These are phyloP conservation scores for Esperia sulphurella DNA, from an alignment of 2,888 invertebrate genomes.

Conservation along the genomic window DNA sequence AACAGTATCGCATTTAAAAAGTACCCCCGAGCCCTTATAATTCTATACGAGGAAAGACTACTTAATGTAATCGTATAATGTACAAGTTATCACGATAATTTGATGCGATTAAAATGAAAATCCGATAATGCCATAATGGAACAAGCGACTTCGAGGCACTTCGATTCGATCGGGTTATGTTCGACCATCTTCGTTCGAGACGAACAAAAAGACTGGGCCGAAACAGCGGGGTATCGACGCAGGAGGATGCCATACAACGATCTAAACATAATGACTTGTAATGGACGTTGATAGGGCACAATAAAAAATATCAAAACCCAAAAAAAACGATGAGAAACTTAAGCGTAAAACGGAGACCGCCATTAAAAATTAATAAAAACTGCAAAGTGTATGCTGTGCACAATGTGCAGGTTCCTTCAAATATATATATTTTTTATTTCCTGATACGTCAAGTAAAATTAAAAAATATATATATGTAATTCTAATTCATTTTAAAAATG, in stretches of 20 bases:
- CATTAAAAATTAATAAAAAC: slow-evolving; percentile 15
- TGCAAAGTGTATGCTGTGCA: too few species aligned
- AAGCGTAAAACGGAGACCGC: slow-evolving; percentile 28
- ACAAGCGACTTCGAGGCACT: slow-evolving; percentile 12
- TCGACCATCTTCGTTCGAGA: slow-evolving; percentile 17
- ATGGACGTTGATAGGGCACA: slow-evolving; percentile 55
- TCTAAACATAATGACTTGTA: slow-evolving; percentile 63
- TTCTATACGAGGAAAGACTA: slow-evolving; percentile 10
- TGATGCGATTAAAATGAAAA: slow-evolving; percentile 31
- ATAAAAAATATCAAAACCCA: slow-evolving; percentile 34
- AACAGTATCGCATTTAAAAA: slow-evolving; percentile 3
- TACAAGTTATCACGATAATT: slow-evolving; percentile 28
- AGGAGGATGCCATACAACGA: slow-evolving; percentile 51
- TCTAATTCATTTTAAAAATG: too few species aligned
- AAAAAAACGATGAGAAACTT: slow-evolving; percentile 19
- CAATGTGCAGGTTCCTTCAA: too few species aligned
- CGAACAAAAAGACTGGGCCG: slow-evolving; percentile 25
- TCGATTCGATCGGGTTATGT: slow-evolving; percentile 25
- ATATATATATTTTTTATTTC: too few species aligned
- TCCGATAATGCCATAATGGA: slow-evolving; percentile 23
- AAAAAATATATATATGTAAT: too few species aligned
- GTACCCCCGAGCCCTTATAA: not conserved
- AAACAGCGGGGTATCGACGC: slow-evolving; percentile 52
- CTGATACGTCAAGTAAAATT: too few species aligned
- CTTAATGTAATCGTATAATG: slow-evolving; percentile 21